Evolutionary conservation across 30 jellyfish, hydroid and myxozoan genomes (phyloP).

Genomic region (Mastigias papua): DNA sequence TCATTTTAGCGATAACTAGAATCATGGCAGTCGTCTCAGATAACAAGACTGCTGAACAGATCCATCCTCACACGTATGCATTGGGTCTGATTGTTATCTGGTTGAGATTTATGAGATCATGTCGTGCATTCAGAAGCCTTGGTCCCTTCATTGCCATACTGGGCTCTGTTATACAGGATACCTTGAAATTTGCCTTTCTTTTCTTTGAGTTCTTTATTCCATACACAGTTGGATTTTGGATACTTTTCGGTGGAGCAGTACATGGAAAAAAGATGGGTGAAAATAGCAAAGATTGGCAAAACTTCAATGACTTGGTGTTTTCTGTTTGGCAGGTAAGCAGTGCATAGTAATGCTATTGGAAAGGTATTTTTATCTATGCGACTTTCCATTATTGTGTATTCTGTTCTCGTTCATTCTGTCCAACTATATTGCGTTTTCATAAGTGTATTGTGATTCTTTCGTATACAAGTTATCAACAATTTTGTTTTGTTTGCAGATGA

Average conservation of each 20-base stretch:
- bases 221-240: constrained; percentile 98
- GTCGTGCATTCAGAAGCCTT: constrained; percentile 98
- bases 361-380: too few species aligned
- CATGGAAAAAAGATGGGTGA: constrained; percentile 89
- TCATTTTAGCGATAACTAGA: constrained; percentile 89
- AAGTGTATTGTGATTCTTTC: too few species aligned
- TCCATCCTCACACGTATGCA: constrained; percentile 92
- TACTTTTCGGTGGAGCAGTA: constrained; percentile 92
- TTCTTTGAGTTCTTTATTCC: constrained; percentile 99
- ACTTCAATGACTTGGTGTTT: constrained; percentile 89
- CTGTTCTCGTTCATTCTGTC: too few species aligned
- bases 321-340: constrained; percentile 96
- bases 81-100: constrained; percentile 95
- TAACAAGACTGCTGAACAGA: constrained; percentile 76
- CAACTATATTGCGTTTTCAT: too few species aligned
- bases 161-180: constrained; percentile 97
- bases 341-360: background rate
- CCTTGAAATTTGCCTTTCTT: constrained; percentile 96
- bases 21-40: constrained; percentile 84
- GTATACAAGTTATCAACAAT: too few species aligned
- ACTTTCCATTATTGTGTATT: too few species aligned
- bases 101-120: constrained; percentile 96
- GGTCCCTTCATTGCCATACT: constrained; percentile 98
- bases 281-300: constrained; percentile 76
- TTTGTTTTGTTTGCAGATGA: constrained; percentile 65